These are phyloP conservation scores for Rhodophaea formosa DNA, from an alignment of 2,888 invertebrate species.

Conservation along the genomic window DNA sequence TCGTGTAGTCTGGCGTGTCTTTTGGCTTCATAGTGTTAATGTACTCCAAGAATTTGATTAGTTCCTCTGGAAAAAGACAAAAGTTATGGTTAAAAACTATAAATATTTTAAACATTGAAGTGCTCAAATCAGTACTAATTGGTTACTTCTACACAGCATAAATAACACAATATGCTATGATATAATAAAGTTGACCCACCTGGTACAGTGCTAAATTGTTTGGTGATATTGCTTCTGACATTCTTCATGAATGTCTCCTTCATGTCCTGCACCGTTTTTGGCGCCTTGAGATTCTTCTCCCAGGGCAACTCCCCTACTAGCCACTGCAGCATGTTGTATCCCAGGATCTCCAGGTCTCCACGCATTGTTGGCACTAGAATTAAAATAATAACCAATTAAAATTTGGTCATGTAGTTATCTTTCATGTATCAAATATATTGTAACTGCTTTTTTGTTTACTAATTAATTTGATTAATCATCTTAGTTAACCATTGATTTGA, in stretches of 20 bases:
- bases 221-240: conserved; percentile 61
- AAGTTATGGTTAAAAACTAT: too few species aligned
- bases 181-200: conserved; percentile 42
- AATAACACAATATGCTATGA: too few species aligned
- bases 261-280: conserved; percentile 83
- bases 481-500: too few species aligned
- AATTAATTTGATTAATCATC: too few species aligned
- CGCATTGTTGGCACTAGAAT: conserved; percentile 87
- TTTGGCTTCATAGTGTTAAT: conserved; percentile 85
- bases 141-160: too few species aligned
- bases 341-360: conserved; percentile 96
- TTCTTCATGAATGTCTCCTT: conserved; percentile 86
- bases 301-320: conserved; percentile 91
- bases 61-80: conserved; percentile 71
- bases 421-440: too few species aligned
- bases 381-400: too few species aligned
- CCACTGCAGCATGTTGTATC: conserved; percentile 97
- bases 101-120: too few species aligned
- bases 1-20: conserved; percentile 87
- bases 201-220: conserved; percentile 51
- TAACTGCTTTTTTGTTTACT: too few species aligned
- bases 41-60: conserved; percentile 85
- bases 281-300: conserved; percentile 85
- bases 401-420: too few species aligned
- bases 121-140: too few species aligned